Percentiles rank a stretch among this genome's conserved stretches.
These are phyloP conservation scores for Zeuzera pyrina DNA, from an alignment of 2,888 invertebrate species.

Conservation along the genomic window DNA sequence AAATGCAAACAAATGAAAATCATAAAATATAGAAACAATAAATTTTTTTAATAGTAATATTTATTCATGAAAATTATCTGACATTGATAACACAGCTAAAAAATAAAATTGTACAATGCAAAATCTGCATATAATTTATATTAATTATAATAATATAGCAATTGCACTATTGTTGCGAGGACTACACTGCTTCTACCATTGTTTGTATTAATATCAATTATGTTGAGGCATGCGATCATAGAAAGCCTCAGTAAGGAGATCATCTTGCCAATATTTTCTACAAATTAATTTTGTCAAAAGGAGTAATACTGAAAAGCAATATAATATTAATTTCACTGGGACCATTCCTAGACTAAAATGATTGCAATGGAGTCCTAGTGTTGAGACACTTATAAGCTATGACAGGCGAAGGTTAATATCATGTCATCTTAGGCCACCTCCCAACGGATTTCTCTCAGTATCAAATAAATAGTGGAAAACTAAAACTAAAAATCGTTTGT, in stretches of 20 bases:
- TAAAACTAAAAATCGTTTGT: neutral
- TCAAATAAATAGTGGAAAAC: neutral
- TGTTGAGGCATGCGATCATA: constrained; percentile 39
- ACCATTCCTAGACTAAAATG: constrained; percentile 11
- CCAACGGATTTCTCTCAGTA: constrained; percentile 9
- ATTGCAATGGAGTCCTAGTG: constrained; percentile 42
- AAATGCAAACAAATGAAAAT: constrained; percentile 52
- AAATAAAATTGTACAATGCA: constrained; percentile 71
- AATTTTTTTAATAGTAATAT: constrained; percentile 60
- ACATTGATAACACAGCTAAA: constrained; percentile 63
- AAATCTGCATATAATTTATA: constrained; percentile 62
- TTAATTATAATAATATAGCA: constrained; percentile 51
- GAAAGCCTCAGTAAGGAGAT: constrained; percentile 57
- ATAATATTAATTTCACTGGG: constrained; percentile 62
- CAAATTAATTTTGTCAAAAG: constrained; percentile 49
- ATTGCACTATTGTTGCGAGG: constrained; percentile 72
- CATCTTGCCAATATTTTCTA: constrained; percentile 38
- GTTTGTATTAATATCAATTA: constrained; percentile 45
- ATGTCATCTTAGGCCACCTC: constrained; percentile 51
- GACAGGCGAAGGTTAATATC: constrained; percentile 39
- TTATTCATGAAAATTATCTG: constrained; percentile 66
- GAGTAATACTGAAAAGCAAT: constrained; percentile 66
- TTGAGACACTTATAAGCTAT: constrained; percentile 41
- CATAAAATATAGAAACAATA: constrained; percentile 56
- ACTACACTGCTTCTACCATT: constrained; percentile 63